phyloP scores from a whole-genome alignment of 2,888 invertebrate genomes.

The Synanthedon tipuliformis region DNA sequence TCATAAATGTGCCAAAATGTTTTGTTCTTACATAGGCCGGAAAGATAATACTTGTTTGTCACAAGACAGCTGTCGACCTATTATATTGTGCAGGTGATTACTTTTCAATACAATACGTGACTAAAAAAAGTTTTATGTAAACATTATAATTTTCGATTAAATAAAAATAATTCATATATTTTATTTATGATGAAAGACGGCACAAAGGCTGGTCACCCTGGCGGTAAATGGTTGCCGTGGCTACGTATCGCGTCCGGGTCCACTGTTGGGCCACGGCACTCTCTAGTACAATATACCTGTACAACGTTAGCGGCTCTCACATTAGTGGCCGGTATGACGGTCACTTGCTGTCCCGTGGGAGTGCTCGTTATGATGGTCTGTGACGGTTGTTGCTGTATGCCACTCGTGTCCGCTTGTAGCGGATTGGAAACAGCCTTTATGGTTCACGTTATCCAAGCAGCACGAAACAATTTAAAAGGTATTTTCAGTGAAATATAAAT shows the following conservation, averaged over 20 bases:
- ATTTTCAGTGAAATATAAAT: neutral
- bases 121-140: no score
- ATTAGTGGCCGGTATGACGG: constrained; percentile 79
- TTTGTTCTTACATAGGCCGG: no score
- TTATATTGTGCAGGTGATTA: no score
- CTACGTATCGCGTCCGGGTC: neutral
- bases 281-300: constrained; percentile 64
- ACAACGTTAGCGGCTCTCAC: constrained; percentile 45
- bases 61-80: no score
- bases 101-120: no score
- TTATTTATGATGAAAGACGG: no score
- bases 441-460: constrained; percentile 25
- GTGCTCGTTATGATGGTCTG: constrained; percentile 81
- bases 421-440: constrained; percentile 59
- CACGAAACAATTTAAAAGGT: constrained; percentile 6
- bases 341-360: constrained; percentile 83
- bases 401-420: constrained; percentile 47
- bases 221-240: no score
- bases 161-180: no score
- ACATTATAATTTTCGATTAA: no score
- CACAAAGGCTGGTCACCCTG: no score
- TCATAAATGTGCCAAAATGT: no score
- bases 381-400: constrained; percentile 37
- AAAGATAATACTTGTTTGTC: no score
- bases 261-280: constrained; percentile 38